Base-by-base conservation (phyloP, 2,888 invertebrate species). In the Heteropelma amictum region DNA sequence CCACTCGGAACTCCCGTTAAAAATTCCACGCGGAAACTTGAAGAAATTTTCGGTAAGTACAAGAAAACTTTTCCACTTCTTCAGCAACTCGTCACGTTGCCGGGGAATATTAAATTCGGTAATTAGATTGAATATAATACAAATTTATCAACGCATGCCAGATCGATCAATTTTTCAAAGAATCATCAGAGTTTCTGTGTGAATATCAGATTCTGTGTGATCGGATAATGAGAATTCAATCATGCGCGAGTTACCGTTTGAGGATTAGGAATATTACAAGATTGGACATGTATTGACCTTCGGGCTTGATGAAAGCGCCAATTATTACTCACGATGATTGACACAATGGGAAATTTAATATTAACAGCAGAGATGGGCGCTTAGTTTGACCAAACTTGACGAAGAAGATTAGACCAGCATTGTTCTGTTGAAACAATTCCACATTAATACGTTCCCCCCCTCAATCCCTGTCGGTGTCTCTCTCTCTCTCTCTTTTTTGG, bases 341-440 rank as follows among this genome's bases (percentile, higher is more conserved):
- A 67, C 71, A 23, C 54, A 40, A 28, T 51, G 56, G 38, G 72
- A 74, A 74, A 75, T 78, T 77, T 75, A 72, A 77, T 72, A 75
- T 76, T 71, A 49, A 53, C 56, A 65, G 67, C 42, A 65, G 42
- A 72, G 60, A 72, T 72, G 69, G 58, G 69, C 68, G 72, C 56
- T 58, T 73, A 58, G 72, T 74, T 67, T 19, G 68, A 33, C 23
- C 63, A 42, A 14, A 19, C 54, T 54, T 38, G 14, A 49, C 49
- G 49, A 60, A 35, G 64, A 79, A 56, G 79, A 80, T 81, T 81
- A 80, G 82, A 81, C 80, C 80, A 77, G 76, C 72, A 60, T 71
- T 75, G 7, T 38, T 49, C 51, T 47, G 69, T 72, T 77, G 72
- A 73, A 80, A 80, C 81, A 82, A 84, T 86, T 85, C 85, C 83